Evolutionary conservation across 1,140 invertebrate species (phyloP).

Genomic region (Muscidifurax raptorellus): DNA sequence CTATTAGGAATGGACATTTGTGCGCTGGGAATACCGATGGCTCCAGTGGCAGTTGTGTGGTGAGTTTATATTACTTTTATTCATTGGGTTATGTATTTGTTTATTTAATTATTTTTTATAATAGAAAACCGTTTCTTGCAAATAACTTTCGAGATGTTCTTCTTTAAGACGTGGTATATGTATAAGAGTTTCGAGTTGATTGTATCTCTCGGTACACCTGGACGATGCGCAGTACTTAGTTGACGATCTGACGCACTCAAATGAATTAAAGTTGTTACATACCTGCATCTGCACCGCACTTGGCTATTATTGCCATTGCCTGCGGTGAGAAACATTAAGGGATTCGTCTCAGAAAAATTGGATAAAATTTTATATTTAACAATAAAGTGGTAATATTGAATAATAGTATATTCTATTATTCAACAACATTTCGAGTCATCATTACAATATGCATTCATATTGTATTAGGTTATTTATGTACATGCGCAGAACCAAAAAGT

Average conservation of each 20-base stretch:
- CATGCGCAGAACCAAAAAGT: background rate
- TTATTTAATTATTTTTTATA: too few species aligned
- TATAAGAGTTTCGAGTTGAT: background rate
- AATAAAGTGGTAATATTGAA: background rate
- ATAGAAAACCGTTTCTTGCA: too few species aligned
- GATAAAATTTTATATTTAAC: background rate
- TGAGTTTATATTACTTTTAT: conserved; percentile 66
- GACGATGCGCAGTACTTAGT: too few species aligned
- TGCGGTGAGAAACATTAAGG: background rate
- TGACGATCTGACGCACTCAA: background rate
- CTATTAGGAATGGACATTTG: conserved; percentile 87
- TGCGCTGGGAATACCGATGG: conserved; percentile 91
- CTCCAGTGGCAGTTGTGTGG: conserved; percentile 89
- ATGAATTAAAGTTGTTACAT: background rate
- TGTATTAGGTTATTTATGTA: too few species aligned
- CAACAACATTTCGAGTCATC: background rate
- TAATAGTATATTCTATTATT: background rate
- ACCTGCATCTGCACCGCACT: background rate
- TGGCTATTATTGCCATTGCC: background rate
- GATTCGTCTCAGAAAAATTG: background rate
- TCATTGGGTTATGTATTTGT: too few species aligned
- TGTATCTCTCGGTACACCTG: background rate
- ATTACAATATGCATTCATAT: background rate
- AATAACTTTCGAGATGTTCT: background rate
- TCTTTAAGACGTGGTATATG: background rate